Evolutionary conservation across 1,140 invertebrate genomes (phyloP).

Genomic region (Catajapyx aquilonaris): DNA sequence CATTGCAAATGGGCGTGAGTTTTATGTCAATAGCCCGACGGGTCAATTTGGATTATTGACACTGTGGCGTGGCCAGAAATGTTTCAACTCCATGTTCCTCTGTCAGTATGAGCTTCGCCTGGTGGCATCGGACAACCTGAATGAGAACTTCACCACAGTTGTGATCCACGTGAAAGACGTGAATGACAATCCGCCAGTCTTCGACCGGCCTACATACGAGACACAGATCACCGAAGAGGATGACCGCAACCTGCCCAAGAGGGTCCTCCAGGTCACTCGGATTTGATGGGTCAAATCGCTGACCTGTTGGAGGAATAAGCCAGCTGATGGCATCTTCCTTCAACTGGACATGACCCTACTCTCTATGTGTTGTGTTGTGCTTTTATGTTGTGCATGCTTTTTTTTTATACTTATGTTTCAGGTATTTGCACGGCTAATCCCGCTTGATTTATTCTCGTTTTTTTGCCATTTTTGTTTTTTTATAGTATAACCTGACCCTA

Average conservation of each 20-base stretch:
- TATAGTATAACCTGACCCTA: constrained; percentile 61
- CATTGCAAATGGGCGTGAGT: too few relatives aligned
- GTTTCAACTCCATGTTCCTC: constrained; percentile 4
- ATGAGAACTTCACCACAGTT: constrained; percentile 87
- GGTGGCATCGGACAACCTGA: constrained; percentile 84
- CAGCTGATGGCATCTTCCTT: background rate
- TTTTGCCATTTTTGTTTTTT: constrained; percentile 7
- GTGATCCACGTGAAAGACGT: constrained; percentile 91
- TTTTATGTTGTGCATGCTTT: constrained; percentile 10
- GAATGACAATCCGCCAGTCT: constrained; percentile 73
- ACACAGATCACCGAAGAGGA: constrained; percentile 91
- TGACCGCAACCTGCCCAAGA: constrained; percentile 79
- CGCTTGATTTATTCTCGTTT: constrained; percentile 2
- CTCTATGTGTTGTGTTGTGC: constrained; percentile 1
- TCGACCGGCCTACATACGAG: constrained; percentile 79
- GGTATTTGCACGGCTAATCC: background rate
- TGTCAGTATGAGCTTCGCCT: constrained; percentile 73
- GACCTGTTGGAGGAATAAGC: constrained; percentile 9
- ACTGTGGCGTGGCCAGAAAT: too few relatives aligned
- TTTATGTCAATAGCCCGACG: too few relatives aligned
- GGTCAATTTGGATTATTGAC: too few relatives aligned
- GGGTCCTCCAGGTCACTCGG: constrained; percentile 60
- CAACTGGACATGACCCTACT: background rate
- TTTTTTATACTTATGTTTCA: constrained; percentile 8
- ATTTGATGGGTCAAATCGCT: too few relatives aligned